A percentile compares a stretch with the other conserved stretches of the same genome.
Conservation (phyloP, 1,140 invertebrate genomes). For the Platorchestia sp. region DNA sequence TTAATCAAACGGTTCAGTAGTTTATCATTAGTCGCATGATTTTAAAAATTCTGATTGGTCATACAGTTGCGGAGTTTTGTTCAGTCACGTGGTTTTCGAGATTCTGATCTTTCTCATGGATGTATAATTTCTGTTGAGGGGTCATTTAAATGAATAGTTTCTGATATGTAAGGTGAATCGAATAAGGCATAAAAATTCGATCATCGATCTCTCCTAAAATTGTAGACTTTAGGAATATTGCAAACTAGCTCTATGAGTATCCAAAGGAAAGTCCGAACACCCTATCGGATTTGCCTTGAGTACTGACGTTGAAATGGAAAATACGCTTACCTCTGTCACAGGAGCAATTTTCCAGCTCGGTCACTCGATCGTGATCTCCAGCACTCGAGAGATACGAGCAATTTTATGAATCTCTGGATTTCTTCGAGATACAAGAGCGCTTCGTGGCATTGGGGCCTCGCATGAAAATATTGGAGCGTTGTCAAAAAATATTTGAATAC, state of each 20-base stretch:
- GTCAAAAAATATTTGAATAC: not conserved
- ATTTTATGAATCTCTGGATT: constrained; percentile 1
- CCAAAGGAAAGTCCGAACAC: not conserved
- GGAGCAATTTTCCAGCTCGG: not conserved
- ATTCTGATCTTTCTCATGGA: too few relatives aligned
- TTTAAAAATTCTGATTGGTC: not conserved
- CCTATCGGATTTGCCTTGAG: not conserved
- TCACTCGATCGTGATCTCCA: not conserved
- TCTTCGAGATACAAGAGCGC: not conserved
- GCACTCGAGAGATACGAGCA: not conserved
- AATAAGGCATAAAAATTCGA: too few relatives aligned
- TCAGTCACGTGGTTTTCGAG: too few relatives aligned
- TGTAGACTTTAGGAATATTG: not conserved
- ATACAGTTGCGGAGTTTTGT: not conserved
- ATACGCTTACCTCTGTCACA: not conserved
- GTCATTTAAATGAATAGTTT: too few relatives aligned
- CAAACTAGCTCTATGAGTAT: not conserved
- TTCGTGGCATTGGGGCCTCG: not conserved
- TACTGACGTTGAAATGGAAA: not conserved
- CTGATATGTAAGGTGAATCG: too few relatives aligned
- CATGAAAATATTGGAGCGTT: not conserved
- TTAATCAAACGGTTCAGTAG: too few relatives aligned
- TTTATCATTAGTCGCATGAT: not conserved
- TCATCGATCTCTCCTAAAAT: too few relatives aligned
- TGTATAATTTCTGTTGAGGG: too few relatives aligned